Conservation (phyloP, 2,888 invertebrate genomes). For the Caenorhabditis sp. region DNA sequence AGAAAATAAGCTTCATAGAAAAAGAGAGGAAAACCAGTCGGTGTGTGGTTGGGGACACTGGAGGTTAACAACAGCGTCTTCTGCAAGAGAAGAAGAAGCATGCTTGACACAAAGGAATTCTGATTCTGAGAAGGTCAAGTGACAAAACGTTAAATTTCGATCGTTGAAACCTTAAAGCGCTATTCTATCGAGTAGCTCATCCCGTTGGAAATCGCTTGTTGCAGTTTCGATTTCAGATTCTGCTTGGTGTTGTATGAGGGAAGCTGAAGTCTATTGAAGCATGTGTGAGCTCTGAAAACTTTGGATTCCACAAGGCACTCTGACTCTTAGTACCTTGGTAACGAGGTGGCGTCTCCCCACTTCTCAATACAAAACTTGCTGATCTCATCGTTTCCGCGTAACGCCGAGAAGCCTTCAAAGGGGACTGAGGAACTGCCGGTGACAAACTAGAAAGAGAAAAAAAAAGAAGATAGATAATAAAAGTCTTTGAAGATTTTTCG, state of each 20-base stretch:
- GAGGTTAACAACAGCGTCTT: constrained; percentile 36
- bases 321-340: constrained; percentile 72
- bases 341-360: constrained; percentile 78
- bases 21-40: constrained; percentile 32
- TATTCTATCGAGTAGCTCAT: constrained; percentile 81
- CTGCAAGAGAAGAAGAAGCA: constrained; percentile 20
- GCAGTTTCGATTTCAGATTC: constrained; percentile 75
- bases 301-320: background rate
- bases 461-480: constrained; percentile 16
- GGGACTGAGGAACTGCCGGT: constrained; percentile 98
- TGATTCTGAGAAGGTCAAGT: constrained; percentile 24
- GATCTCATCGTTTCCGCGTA: constrained; percentile 96
- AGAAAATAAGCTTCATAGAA: constrained; percentile 17
- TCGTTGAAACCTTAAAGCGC: constrained; percentile 13
- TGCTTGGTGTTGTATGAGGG: constrained; percentile 92
- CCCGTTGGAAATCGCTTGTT: constrained; percentile 79
- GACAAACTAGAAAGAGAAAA: constrained; percentile 87
- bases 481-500: constrained; percentile 19
- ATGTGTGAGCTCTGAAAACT: constrained; percentile 92
- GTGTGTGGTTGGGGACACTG: background rate
- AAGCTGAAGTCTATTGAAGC: constrained; percentile 96
- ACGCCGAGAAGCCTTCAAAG: constrained; percentile 96
- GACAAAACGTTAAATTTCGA: constrained; percentile 16
- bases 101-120: constrained; percentile 37
- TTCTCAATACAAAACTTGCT: constrained; percentile 86